Evolutionary conservation across 2,797 vertebrate species (phyloP).

Genomic region (Spinus olivaceus): DNA sequence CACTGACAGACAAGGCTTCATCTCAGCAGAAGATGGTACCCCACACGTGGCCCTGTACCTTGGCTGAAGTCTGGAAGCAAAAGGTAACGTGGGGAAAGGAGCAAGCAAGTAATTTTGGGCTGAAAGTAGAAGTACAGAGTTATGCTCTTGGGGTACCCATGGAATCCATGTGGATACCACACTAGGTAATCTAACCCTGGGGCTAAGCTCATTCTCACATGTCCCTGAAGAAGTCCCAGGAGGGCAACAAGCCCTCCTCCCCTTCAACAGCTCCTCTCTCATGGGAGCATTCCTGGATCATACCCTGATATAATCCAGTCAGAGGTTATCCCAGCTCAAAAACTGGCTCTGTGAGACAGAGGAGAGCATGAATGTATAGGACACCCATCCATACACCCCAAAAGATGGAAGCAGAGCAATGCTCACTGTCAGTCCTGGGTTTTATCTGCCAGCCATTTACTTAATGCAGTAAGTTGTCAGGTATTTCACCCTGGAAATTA

Average conservation of each 20-base stretch:
- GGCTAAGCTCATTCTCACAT: not conserved
- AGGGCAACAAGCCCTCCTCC: not conserved
- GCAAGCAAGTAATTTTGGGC: not conserved
- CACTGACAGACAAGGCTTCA: not conserved
- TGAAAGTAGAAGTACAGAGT: not conserved
- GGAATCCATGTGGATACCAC: not conserved
- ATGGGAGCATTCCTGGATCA: not conserved
- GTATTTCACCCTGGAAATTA: not conserved
- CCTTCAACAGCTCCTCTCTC: not conserved
- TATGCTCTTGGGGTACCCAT: not conserved
- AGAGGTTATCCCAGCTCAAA: not conserved
- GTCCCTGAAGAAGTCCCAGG: not conserved
- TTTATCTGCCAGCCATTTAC: not conserved
- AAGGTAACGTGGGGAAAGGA: not conserved
- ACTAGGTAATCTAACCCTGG: not conserved
- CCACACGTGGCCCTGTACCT: not conserved
- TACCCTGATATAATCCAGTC: not conserved
- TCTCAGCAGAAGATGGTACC: not conserved
- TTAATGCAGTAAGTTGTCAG: not conserved
- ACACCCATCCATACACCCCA: rapidly evolving
- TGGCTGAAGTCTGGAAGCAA: not conserved
- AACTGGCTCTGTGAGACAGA: not conserved
- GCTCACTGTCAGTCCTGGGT: not conserved
- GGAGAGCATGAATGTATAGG: not conserved
- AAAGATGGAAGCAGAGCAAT: not conserved